Base-by-base conservation (phyloP, 1,140 invertebrate genomes). In the Drosophila serrata region DNA sequence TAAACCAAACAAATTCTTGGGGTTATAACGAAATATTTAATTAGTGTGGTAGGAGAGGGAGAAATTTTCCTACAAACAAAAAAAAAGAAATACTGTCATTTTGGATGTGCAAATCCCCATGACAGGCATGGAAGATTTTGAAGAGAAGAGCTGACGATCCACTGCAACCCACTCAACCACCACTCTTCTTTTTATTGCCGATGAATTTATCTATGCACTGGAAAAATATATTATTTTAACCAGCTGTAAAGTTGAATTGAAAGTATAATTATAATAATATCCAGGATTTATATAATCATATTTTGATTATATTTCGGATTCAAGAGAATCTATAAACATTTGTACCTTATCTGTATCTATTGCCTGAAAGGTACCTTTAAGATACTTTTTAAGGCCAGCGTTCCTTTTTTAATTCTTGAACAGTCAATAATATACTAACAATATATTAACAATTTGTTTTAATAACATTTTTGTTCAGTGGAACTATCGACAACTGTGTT, bases 111-210 rank as follows among this genome's bases (percentile, higher is more conserved):
- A 73, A 73, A 45, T n/a, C 29, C 6, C 67, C 55, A 11, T 73
- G 67, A 73, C 69, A 72, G 67, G 65, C 33, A 35, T 35, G 29
- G 13, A 24, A 11, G 15, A 33, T 49, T 49, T 35, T 43, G n/a
- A 31, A 7, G 27, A n/a, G 27, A 24, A 35, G 51, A 35, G 51
- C 51, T 15, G n/a, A 40, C 29, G 27, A 48, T 33, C 65, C 48
- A 45, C 51, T 46, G 65, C 65, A 72, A 13, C 42, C 65, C 68
- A 72, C 65, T 72, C 65, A 72, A 70, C 51, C 65, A 31, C 31
- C 63, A 70, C 27, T 72, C 33, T 72, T 69, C 64, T 37, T 24
- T 46, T 72, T 69, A 57, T 81, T 57, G 46, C 48, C 56, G 57
- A n/a, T 43, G 27, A 42, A 33, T 37, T 31, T 53, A 42, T 39